Base-by-base conservation (phyloP, 2,797 vertebrate genomes). In the Acanthurus lineatus region DNA sequence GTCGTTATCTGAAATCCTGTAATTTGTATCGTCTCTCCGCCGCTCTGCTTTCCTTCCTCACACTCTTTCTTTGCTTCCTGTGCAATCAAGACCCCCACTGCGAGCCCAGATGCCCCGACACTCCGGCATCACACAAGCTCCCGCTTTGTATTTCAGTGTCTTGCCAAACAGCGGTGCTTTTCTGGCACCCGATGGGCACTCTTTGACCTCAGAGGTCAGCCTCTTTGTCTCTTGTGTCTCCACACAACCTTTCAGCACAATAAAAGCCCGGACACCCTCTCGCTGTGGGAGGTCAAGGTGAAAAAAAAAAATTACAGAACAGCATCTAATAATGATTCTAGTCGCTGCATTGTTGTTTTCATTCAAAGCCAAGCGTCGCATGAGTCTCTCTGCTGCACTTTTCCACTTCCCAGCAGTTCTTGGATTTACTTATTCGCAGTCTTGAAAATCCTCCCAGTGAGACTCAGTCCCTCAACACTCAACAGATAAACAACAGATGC, bases 31-130 rank as follows among this genome's bases (percentile, higher is more conserved):
- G 48, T 40, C 52, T 74, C 63, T 77, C 77, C 48, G 53, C 10
- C 19, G 63, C 63, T 69, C 58, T 61, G 35, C 71, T 69, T 71
- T 87, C 58, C 83, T 85, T 88, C 78, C 83, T 85, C 82, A 14
- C 85, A 73, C 87, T 48, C 58, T 56, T 54, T 70, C 52, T 65
- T 4, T 75, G 65, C 74, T 86, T 92, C 92, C 91, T 86, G 86
- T 91, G 91, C 74, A 86, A 89, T 67, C 81, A 56, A 10, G 6
- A 20, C 35, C 77, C 90, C 91, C 74, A 45, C 86, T 90, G 91
- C 60, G 87, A 86, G 87, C 87, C 91, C 94, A 96, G 92, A 94
- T 94, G 95, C 90, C 90, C 28, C 86, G 76, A 70, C 91, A 71
- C 91, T 86, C 84, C 82, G 79, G 77, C 90, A 93, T 90, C 88